These are phyloP conservation scores for Catostomus latipinnis DNA, from an alignment of 2,797 vertebrate genomes.

Conservation along the genomic window DNA sequence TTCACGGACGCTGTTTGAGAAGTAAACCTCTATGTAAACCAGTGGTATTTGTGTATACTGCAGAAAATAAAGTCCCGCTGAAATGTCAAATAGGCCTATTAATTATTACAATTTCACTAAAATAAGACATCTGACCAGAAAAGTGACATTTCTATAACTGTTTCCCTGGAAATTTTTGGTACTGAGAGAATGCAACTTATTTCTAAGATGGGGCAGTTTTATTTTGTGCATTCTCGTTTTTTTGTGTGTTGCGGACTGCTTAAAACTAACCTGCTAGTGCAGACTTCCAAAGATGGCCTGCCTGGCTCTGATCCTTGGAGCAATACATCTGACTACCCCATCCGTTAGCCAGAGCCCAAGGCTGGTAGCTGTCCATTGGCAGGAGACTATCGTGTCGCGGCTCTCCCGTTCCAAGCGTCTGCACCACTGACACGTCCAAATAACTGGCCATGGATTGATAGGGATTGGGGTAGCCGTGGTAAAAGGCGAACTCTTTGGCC, in stretches of 20 bases:
- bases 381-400: slow-evolving; percentile 87
- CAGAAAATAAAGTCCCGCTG: not conserved
- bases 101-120: not conserved
- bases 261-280: slow-evolving; percentile 85
- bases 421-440: slow-evolving; percentile 92
- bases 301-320: slow-evolving; percentile 88
- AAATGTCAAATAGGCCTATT: not conserved
- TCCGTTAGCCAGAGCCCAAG: slow-evolving; percentile 88
- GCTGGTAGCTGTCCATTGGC: slow-evolving; percentile 90
- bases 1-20: not conserved
- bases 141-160: not conserved
- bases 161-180: not conserved
- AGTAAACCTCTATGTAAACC: not conserved
- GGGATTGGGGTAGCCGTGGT: slow-evolving; percentile 87
- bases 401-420: slow-evolving; percentile 84
- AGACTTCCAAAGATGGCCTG: slow-evolving; percentile 90
- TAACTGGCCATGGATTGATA: slow-evolving; percentile 93
- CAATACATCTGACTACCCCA: slow-evolving; percentile 94
- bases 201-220: not conserved
- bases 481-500: slow-evolving; percentile 92
- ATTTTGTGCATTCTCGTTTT: not conserved
- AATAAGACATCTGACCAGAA: slow-evolving; percentile 11
- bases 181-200: too few species aligned
- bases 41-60: not conserved
- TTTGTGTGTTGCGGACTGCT: not conserved